A percentile compares a stretch with the other conserved stretches of the same genome.
Evolutionary conservation across 2,888 invertebrate genomes (phyloP).

Genomic region (Rosalia funebris): DNA sequence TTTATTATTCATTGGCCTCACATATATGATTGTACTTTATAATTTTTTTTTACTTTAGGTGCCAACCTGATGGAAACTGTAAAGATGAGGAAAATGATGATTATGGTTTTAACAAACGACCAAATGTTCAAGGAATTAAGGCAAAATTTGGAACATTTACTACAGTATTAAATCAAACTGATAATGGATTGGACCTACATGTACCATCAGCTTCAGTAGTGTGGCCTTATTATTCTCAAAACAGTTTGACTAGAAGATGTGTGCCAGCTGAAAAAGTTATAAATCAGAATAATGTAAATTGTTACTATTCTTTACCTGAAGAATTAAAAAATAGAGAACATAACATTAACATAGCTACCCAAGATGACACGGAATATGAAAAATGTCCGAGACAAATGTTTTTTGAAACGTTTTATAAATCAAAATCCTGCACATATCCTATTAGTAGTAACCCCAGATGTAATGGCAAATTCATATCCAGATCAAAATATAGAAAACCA

Average conservation of each 20-base stretch:
- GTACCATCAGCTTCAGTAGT: constrained; percentile 69
- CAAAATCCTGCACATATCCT: neutral
- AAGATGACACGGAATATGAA: too few species aligned
- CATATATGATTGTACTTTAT: too few species aligned
- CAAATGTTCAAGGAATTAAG: constrained; percentile 89
- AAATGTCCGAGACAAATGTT: constrained; percentile 43
- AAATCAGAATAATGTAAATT: constrained; percentile 44
- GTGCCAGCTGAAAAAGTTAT: constrained; percentile 51
- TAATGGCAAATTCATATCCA: too few species aligned
- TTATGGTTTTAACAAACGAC: constrained; percentile 89
- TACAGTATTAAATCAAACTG: constrained; percentile 84
- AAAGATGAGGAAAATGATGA: constrained; percentile 86
- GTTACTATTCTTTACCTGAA: neutral
- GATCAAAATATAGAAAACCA: constrained; percentile 67
- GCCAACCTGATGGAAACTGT: too few species aligned
- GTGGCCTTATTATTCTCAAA: constrained; percentile 76
- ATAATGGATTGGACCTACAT: constrained; percentile 72
- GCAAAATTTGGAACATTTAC: constrained; percentile 84
- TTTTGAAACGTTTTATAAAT: neutral
- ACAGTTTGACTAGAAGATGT: constrained; percentile 62
- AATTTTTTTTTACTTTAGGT: too few species aligned
- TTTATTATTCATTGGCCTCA: too few species aligned
- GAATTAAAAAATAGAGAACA: neutral
- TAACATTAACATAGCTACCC: neutral
- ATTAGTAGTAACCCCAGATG: neutral